Evolutionary conservation across 2,888 invertebrate species (phyloP), one percentile per base, ranked within the genome.

Genomic region (Pterobdella sp.): DNA sequence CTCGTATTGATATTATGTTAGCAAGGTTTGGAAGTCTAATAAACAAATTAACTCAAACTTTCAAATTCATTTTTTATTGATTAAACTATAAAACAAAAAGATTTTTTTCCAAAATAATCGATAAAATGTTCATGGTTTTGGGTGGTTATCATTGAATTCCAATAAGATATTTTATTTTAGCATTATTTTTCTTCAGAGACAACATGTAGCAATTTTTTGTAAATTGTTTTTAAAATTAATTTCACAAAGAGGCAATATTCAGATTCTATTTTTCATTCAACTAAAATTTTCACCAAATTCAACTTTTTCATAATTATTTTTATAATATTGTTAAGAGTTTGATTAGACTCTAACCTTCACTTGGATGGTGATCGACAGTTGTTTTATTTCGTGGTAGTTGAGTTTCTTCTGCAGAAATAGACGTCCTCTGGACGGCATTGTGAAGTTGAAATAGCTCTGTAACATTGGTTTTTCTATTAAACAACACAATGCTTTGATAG

Each of bases 361-460:
- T 26, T 37, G 42, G n/a, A 67, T 31, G 22, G 22, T 37, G 1
- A 67, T 22, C 35, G 22, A 3, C 22, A 67, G 35, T 26, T 4
- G 14, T 42, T 67, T 34, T 34, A 67, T 37, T 22, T n/a, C n/a
- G 1, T 67, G 37, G 42, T 67, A 67, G 37, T 67, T 36, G 37
- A 67, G 35, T 22, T 37, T n/a, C 2, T 34, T 34, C n/a, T n/a
- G 36, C 10, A 67, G 42, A 26, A 26, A 37, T n/a, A 67, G 37
- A 14, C 31, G 36, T 26, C 67, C 67, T 3, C 34, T 67, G 22
- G 67, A 67, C 36, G 67, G 36, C n/a, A 36, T 34, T 31, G 67
- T 67, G n/a, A 67, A 67, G 42, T 67, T 67, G 42, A 67, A 67
- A 22, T 67, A 67, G 14, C 37, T 37, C 67, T 67, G 36, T 7